phyloP scores from a whole-genome alignment of 2,797 vertebrate species.

The Benthosema pterotum region DNA sequence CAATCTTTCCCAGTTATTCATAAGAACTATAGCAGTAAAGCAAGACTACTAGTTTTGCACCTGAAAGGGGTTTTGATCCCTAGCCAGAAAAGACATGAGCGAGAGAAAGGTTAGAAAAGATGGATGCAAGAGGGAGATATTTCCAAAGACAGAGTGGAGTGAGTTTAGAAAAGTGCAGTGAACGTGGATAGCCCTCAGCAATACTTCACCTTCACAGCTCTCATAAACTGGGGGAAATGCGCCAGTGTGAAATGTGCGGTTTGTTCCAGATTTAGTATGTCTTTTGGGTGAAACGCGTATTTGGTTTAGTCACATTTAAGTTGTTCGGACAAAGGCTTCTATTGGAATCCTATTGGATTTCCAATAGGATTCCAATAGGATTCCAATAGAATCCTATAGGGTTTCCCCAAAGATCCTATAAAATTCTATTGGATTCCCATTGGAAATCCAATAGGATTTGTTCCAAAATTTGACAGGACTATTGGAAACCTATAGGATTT shows the following conservation, averaged over 20 bases:
- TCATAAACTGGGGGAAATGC: slow-evolving; percentile 54
- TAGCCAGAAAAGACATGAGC: slow-evolving; percentile 13
- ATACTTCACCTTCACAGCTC: slow-evolving; percentile 52
- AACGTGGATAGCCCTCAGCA: slow-evolving; percentile 40
- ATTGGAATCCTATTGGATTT: too few species aligned
- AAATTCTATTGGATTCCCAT: too few species aligned
- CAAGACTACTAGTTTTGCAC: slow-evolving; percentile 18
- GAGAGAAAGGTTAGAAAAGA: slow-evolving; percentile 3
- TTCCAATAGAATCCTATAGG: too few species aligned
- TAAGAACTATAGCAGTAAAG: slow-evolving; percentile 18
- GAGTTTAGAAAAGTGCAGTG: not conserved
- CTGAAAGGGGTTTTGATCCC: slow-evolving; percentile 42
- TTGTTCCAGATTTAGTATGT: too few species aligned
- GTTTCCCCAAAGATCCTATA: too few species aligned
- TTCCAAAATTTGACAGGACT: too few species aligned
- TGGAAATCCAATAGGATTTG: too few species aligned
- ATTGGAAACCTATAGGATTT: too few species aligned
- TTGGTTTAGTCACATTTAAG: too few species aligned
- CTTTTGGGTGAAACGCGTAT: too few species aligned
- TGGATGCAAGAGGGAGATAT: slow-evolving; percentile 3
- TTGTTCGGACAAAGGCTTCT: too few species aligned
- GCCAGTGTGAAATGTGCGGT: slow-evolving; percentile 28
- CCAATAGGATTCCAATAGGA: too few species aligned
- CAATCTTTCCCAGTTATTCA: slow-evolving; percentile 17
- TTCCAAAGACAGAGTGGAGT: not conserved